A percentile compares a stretch with the other conserved stretches of the same genome.
phyloP scores from a whole-genome alignment of 2,888 invertebrate genomes.

The Leucozona laternaria region DNA sequence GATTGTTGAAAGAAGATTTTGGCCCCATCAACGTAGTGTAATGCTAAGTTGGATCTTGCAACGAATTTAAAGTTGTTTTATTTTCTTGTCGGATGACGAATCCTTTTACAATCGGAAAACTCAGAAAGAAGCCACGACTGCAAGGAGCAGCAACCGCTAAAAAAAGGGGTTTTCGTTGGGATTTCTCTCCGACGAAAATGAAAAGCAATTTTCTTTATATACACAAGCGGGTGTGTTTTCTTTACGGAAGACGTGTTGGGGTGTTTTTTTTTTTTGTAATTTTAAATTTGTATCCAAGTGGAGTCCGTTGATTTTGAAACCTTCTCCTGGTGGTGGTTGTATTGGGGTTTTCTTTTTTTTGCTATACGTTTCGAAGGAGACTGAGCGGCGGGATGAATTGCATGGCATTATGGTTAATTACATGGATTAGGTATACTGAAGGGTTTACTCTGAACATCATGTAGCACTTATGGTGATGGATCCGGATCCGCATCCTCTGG shows the following conservation, averaged over 20 bases:
- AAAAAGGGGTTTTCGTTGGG: conserved; percentile 48
- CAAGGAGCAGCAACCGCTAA: conserved; percentile 39
- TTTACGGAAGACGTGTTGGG: conserved; percentile 23
- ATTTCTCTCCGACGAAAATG: conserved; percentile 33
- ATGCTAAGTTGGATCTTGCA: conserved; percentile 60
- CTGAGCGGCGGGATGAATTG: conserved; percentile 24
- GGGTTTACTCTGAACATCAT: conserved; percentile 42
- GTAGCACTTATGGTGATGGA: conserved; percentile 51
- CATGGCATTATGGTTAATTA: conserved; percentile 68
- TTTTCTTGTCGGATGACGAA: conserved; percentile 19
- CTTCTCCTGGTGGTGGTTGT: neutral
- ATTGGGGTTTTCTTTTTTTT: conserved; percentile 13
- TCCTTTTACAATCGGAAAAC: conserved; percentile 40
- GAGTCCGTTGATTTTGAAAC: conserved; percentile 41
- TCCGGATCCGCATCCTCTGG: conserved; percentile 9
- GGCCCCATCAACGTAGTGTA: conserved; percentile 40
- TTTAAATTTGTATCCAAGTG: neutral
- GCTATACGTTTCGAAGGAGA: conserved; percentile 19
- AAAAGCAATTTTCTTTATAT: conserved; percentile 11
- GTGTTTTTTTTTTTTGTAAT: neutral
- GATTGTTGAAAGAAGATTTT: conserved; percentile 60
- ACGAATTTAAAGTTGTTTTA: conserved; percentile 30
- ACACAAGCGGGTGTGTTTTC: neutral
- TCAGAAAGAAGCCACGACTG: neutral
- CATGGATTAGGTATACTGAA: conserved; percentile 59